A percentile compares a stretch with the other conserved stretches of the same genome.
Evolutionary conservation across 2,888 invertebrate genomes (phyloP).

Genomic region (Clitarchus hookeri): DNA sequence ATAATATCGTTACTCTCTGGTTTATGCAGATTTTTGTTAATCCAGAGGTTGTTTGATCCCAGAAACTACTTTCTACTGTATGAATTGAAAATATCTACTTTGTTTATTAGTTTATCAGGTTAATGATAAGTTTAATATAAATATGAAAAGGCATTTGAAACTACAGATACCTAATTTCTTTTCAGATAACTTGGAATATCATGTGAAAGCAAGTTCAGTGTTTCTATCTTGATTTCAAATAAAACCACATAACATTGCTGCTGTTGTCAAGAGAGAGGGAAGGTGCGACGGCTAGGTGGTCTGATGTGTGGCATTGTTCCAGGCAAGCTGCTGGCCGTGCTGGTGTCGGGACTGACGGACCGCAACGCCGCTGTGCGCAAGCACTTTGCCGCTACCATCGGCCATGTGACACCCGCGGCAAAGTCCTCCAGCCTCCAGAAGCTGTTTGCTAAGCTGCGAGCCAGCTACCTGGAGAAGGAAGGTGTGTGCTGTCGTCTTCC

Average conservation of each 20-base stretch:
- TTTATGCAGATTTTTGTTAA: too few relatives aligned
- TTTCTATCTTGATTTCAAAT: conserved; percentile 18
- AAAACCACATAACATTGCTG: not conserved
- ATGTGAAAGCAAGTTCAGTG: conserved; percentile 11
- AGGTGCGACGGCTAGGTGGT: not conserved
- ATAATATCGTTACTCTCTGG: too few relatives aligned
- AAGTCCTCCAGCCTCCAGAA: conserved; percentile 75
- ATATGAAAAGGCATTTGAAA: too few relatives aligned
- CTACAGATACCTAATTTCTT: not conserved
- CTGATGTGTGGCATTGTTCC: conserved; percentile 33
- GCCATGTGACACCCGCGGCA: conserved; percentile 79
- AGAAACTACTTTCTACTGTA: too few relatives aligned
- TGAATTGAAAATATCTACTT: too few relatives aligned
- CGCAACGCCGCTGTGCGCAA: conserved; percentile 82
- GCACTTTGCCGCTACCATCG: conserved; percentile 81
- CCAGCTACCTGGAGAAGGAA: conserved; percentile 71
- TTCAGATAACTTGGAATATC: too few relatives aligned
- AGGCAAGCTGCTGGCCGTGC: conserved; percentile 65
- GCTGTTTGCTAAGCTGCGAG: conserved; percentile 64
- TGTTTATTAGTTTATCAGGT: too few relatives aligned
- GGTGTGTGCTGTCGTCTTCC: conserved; percentile 52
- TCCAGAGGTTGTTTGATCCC: too few relatives aligned
- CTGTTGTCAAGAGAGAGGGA: not conserved
- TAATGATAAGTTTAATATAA: too few relatives aligned
- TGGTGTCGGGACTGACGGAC: conserved; percentile 80